These are phyloP conservation scores for Piscicola geometra DNA, from an alignment of 2,888 invertebrate genomes.

Conservation along the genomic window DNA sequence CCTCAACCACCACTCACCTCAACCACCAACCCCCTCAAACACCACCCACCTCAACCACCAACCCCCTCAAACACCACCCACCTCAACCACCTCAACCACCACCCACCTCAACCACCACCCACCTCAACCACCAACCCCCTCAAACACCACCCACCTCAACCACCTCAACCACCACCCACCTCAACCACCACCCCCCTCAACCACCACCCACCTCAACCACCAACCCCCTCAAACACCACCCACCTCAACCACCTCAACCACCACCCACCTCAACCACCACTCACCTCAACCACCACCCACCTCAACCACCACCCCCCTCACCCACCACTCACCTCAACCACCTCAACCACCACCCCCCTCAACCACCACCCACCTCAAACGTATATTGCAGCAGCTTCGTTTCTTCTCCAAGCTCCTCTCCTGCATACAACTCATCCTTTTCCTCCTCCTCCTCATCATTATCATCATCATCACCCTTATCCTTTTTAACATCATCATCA, in stretches of 20 bases:
- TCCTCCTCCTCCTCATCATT: slow-evolving; percentile 18
- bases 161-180: no score
- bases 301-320: no score
- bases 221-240: not conserved
- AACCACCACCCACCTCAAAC: not conserved
- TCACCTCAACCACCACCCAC: not conserved
- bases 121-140: no score
- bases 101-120: not conserved
- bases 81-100: not conserved
- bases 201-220: no score
- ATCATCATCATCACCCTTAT: slow-evolving; percentile 12
- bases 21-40: not conserved
- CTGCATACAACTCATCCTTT: not conserved
- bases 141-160: not conserved
- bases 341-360: no score
- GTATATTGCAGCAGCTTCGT: not conserved
- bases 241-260: no score
- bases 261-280: no score
- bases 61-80: no score
- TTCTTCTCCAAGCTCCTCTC: not conserved
- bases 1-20: no score
- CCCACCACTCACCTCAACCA: not conserved
- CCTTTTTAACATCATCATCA: not conserved
- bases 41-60: no score
- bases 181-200: no score